Percentiles rank a stretch among this genome's conserved stretches.
These are phyloP conservation scores for Conus canariensis DNA, from an alignment of 2,888 invertebrate genomes.

Conservation along the genomic window DNA sequence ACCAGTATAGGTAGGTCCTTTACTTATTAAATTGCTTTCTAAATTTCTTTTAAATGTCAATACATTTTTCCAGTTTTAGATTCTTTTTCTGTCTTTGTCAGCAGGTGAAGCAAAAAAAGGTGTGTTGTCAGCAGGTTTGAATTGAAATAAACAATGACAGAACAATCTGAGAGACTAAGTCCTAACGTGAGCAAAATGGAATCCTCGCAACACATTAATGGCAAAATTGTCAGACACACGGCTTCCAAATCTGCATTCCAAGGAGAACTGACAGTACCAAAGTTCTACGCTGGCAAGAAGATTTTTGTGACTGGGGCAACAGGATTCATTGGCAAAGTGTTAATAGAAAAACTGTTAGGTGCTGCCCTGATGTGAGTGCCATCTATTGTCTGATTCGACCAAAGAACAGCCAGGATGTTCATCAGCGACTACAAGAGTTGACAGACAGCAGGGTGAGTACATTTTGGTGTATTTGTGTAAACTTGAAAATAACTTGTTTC, in stretches of 20 bases:
- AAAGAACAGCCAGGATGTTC: slow-evolving; percentile 85
- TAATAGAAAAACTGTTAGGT: slow-evolving; percentile 93
- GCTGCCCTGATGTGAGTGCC: slow-evolving; percentile 86
- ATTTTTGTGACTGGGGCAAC: slow-evolving; percentile 96
- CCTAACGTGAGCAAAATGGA: background rate
- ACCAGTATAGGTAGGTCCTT: no score
- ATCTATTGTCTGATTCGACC: slow-evolving; percentile 89
- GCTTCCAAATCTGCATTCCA: slow-evolving; percentile 40
- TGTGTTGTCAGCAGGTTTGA: background rate
- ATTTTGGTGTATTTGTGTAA: no score
- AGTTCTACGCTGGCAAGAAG: slow-evolving; percentile 85
- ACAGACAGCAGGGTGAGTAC: slow-evolving; percentile 87
- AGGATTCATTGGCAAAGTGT: slow-evolving; percentile 93
- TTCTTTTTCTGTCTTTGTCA: background rate
- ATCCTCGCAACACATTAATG: background rate
- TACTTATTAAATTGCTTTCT: no score
- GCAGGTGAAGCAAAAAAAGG: background rate
- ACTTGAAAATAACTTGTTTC: background rate
- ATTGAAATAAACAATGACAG: background rate
- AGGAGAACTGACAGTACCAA: slow-evolving; percentile 75
- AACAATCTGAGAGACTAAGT: slow-evolving; percentile 14
- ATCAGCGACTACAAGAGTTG: slow-evolving; percentile 85
- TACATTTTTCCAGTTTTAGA: background rate
- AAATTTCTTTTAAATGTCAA: no score
- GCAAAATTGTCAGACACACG: slow-evolving; percentile 12